These are phyloP conservation scores for Clinocottus analis DNA, from an alignment of 2,113 vertebrate species.

Conservation along the genomic window DNA sequence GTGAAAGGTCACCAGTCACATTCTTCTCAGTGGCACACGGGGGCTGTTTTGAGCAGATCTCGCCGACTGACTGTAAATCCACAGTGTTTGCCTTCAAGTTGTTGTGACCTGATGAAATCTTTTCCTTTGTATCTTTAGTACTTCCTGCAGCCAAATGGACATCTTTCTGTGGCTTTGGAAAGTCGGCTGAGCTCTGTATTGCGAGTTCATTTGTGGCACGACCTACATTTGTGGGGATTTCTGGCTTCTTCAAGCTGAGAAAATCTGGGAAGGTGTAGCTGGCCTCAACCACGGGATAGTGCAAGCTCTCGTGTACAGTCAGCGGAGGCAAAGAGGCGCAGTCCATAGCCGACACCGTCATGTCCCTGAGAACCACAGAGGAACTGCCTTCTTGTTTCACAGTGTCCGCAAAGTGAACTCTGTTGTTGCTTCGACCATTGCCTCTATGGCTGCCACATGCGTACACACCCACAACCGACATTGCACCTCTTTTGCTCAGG, in stretches of 20 bases:
- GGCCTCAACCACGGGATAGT: conserved; percentile 81
- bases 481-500: conserved; percentile 38
- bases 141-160: conserved; percentile 21
- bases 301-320: conserved; percentile 81
- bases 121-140: conserved; percentile 14
- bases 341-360: conserved; percentile 34
- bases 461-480: conserved; percentile 50
- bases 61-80: conserved; percentile 3
- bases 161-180: conserved; percentile 35
- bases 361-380: conserved; percentile 36
- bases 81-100: conserved; percentile 23
- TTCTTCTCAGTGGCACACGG: conserved; percentile 32
- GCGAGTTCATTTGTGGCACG: conserved; percentile 31
- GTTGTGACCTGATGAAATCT: conserved; percentile 18
- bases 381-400: conserved; percentile 52
- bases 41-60: conserved; percentile 12
- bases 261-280: conserved; percentile 78
- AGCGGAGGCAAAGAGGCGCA: conserved; percentile 82
- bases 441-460: conserved; percentile 45
- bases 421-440: conserved; percentile 56
- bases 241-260: conserved; percentile 62
- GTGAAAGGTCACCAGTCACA: conserved; percentile 28
- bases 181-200: conserved; percentile 5
- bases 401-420: conserved; percentile 68
- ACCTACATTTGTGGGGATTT: conserved; percentile 21